Percentiles rank a stretch among this genome's conserved stretches.
These are phyloP conservation scores for Pachypeltis micranthus DNA, from an alignment of 1,140 invertebrate genomes.

Conservation along the genomic window DNA sequence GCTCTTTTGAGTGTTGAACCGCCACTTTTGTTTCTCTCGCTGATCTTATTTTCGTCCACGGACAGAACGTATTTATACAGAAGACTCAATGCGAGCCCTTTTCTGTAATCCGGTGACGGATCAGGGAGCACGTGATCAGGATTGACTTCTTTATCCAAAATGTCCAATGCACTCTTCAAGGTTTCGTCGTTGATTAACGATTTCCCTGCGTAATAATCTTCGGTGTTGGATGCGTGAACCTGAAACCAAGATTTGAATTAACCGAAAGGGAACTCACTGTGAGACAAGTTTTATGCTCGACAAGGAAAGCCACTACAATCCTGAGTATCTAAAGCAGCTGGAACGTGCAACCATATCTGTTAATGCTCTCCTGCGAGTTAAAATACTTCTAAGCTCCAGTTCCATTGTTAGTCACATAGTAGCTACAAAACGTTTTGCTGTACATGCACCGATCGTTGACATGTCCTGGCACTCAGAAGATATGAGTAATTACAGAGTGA, in stretches of 20 bases:
- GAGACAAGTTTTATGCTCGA: too few relatives aligned
- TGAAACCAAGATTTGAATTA: constrained; percentile 27
- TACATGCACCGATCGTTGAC: too few relatives aligned
- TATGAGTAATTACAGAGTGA: too few relatives aligned
- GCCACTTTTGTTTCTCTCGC: constrained; percentile 16
- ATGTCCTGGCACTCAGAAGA: too few relatives aligned
- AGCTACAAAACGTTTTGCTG: too few relatives aligned
- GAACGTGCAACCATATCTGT: too few relatives aligned
- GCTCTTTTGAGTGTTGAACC: constrained; percentile 36
- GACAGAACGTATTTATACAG: constrained; percentile 36
- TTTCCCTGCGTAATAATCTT: constrained; percentile 48
- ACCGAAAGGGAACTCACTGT: too few relatives aligned
- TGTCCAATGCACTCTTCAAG: constrained; percentile 43
- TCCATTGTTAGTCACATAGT: too few relatives aligned
- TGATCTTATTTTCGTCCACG: background rate
- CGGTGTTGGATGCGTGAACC: constrained; percentile 52
- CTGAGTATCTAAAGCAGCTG: too few relatives aligned
- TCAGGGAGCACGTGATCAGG: constrained; percentile 53
- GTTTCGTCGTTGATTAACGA: constrained; percentile 39
- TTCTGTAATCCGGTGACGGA: constrained; percentile 47
- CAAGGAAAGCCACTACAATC: too few relatives aligned
- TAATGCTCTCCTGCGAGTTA: too few relatives aligned
- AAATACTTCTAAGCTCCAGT: too few relatives aligned
- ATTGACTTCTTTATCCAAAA: constrained; percentile 46
- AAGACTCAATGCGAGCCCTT: constrained; percentile 33